These are phyloP conservation scores for Mesembrinibis cayennensis DNA, from an alignment of 2,113 vertebrate species.

Conservation along the genomic window DNA sequence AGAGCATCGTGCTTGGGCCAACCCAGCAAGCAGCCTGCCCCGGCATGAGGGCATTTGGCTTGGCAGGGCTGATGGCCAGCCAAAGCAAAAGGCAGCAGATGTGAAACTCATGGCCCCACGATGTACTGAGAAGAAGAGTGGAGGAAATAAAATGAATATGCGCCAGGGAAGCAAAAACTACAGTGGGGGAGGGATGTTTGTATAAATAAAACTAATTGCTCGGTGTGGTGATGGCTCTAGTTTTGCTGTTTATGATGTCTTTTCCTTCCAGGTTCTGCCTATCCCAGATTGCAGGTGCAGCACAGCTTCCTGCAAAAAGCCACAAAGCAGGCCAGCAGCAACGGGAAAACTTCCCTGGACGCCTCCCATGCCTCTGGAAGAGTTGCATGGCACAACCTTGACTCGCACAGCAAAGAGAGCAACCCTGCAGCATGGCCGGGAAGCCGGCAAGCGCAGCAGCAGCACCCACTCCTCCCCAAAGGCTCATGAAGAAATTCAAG, in stretches of 20 bases:
- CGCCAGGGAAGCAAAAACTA: background rate
- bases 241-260: background rate
- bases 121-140: background rate
- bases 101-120: background rate
- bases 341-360: background rate
- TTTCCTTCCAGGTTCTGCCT: background rate
- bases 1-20: fast-evolving
- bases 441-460: background rate
- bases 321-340: background rate
- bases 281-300: background rate
- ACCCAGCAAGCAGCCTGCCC: no score
- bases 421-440: background rate
- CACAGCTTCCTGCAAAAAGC: background rate
- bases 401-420: background rate
- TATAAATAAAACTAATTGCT: background rate
- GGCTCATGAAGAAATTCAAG: background rate
- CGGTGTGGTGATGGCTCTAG: fast-evolving
- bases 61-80: background rate
- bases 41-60: background rate
- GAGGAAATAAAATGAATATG: background rate
- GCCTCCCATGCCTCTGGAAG: background rate
- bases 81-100: background rate
- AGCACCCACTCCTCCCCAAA: background rate
- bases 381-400: background rate
- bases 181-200: background rate